Evolutionary conservation across 2,113 vertebrate species (phyloP).

Genomic region (Nycticebus coucang): DNA sequence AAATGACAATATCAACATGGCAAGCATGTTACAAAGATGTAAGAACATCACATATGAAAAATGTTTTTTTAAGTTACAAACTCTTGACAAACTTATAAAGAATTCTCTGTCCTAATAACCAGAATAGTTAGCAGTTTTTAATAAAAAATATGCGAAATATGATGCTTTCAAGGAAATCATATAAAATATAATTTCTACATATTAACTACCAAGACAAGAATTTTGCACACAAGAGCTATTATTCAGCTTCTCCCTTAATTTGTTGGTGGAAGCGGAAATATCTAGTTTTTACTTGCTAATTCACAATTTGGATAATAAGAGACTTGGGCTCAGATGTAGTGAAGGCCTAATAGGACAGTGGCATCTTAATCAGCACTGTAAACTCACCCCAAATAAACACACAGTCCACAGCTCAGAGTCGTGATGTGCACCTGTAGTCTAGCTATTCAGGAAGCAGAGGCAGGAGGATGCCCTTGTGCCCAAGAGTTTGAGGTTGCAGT

Average conservation of each 20-base stretch:
- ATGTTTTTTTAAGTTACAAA: background rate
- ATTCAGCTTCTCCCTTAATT: background rate
- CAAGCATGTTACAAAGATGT: background rate
- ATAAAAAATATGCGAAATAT: background rate
- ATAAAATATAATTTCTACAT: background rate
- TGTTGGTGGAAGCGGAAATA: background rate
- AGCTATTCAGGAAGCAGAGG: no score
- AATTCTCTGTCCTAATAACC: background rate
- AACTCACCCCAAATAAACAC: background rate
- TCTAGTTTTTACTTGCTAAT: background rate
- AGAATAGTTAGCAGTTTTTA: background rate
- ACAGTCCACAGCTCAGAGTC: background rate
- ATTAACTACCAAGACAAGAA: background rate
- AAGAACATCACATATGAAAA: background rate
- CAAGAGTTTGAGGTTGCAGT: no score
- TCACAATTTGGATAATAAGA: background rate
- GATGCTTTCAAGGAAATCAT: constrained; percentile 1
- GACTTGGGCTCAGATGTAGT: background rate
- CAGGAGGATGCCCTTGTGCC: no score
- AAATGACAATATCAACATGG: background rate
- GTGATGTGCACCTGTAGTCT: no score
- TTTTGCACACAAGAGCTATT: background rate
- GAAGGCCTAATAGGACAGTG: background rate
- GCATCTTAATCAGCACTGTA: background rate
- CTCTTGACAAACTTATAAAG: background rate